Evolutionary conservation across 2,797 vertebrate genomes (phyloP), one percentile per base, ranked within the genome.

Genomic region (Diceros bicornis): DNA sequence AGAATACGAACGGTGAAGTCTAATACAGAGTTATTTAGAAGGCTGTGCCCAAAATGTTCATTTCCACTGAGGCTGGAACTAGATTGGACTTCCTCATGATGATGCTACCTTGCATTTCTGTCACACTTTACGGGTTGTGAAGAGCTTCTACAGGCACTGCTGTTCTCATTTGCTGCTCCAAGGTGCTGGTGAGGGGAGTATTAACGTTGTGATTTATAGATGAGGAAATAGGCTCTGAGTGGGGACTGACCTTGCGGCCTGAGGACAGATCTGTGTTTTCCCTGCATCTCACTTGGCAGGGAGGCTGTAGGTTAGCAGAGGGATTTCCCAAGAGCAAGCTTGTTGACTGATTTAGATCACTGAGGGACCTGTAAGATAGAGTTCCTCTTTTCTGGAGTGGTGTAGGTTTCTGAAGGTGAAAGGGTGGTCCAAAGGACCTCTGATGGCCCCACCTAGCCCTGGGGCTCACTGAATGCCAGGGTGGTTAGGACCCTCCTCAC

Each of bases 281-380:
- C 41, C 50, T n/a, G 61, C 16, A 11, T 21, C 62, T 84, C 50
- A 14, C 29, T 29, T 52, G 74, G 64, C 20, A 10, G 71, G 71
- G 25, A n/a, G 44, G 37, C 66, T 84, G 57, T 78, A 66, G 68
- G 62, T 69, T n/a, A 37, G 25, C 27, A 68, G 34, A 92, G 57
- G 64, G 21, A n/a, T 77, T 96, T 96, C 93, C 32, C 14, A 59
- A 59, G 9, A 77, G 72, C 34, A n/a, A 50, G 59, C n/a, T 32
- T 21, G 62, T 61, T 34, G 84, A 68, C 69, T 29, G 34, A 57
- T 71, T 21, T n/a, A 0, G 37, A 59, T 77, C 29, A 32, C 72
- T 5, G 29, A 57, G 64, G 23, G 9, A 3, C 34, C 78, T 62
- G 18, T 29, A 62, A 55, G 50, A 44, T 44, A 2, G 20, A 50